Evolutionary conservation across 2,113 vertebrate species (phyloP), one percentile per base, ranked within the genome.

Genomic region (Planiliza haematocheilus): DNA sequence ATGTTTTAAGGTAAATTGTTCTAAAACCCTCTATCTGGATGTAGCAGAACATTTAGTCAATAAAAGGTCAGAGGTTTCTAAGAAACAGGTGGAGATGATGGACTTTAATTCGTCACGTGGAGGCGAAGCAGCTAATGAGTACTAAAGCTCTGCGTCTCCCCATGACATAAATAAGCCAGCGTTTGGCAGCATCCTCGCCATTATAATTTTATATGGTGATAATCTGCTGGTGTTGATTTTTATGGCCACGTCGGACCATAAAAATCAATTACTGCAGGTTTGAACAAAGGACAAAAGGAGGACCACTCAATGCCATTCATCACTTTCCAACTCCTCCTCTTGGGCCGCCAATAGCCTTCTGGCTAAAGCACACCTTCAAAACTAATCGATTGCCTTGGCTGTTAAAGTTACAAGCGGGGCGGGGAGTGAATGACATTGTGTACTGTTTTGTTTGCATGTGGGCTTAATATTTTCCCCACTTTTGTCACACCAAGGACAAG

Each of bases 251-350:
- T 4, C 11, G 41, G 41, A 14, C 43, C 10, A n/a, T 14, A 45
- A n/a, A 45, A 45, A 45, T 45, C 43, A 16, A 45, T n/a, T 45
- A 16, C 56, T 42, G 18, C 49, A 69, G 50, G 57, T 69, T 69
- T 62, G 51, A 48, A 70, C 43, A 20, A n/a, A 18, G 20, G 42
- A 63, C 20, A 59, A 13, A 64, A 4, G 4, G 8, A 48, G 10
- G 36, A 37, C 14, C 8, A 8, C 45, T 48, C 20, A 18, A 17
- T 10, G 8, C 2, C 1, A 7, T 59, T 46, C 61, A 78, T 70
- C 14, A 59, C 11, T 58, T 30, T 30, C 24, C 46, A 57, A 18
- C 20, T 49, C 38, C 14, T 42, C 49, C 55, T 38, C 45, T 57
- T 34, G 20, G 30, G 10, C n/a, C 11, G 43, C 8, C 0, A 7